A percentile compares a stretch with the other conserved stretches of the same genome.
These are phyloP conservation scores for Melanotaenia nigrans DNA, from an alignment of 2,797 vertebrate genomes.

Conservation along the genomic window DNA sequence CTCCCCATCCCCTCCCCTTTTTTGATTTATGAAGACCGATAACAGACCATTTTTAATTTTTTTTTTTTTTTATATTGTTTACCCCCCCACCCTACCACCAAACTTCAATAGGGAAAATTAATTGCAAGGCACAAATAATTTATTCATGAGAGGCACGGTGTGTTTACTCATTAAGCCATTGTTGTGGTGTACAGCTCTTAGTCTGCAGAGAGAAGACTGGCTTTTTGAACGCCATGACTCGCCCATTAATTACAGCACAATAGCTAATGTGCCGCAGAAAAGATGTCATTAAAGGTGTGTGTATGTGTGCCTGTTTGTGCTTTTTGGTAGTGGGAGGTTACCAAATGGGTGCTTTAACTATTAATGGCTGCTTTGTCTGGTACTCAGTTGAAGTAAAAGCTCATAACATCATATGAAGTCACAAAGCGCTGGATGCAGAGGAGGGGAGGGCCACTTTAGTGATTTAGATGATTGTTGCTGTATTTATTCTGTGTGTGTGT, in stretches of 20 bases:
- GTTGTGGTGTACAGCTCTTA: slow-evolving; percentile 71
- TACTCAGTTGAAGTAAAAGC: slow-evolving; percentile 42
- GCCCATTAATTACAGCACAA: slow-evolving; percentile 81
- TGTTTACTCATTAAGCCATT: slow-evolving; percentile 84
- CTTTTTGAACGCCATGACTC: slow-evolving; percentile 73
- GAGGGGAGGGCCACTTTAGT: background rate
- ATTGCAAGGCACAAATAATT: slow-evolving; percentile 78
- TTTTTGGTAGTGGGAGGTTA: slow-evolving; percentile 55
- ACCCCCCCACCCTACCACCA: background rate
- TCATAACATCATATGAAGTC: slow-evolving; percentile 27
- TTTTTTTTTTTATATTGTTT: background rate
- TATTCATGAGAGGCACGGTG: slow-evolving; percentile 77
- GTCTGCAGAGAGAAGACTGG: slow-evolving; percentile 75
- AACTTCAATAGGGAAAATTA: slow-evolving; percentile 75
- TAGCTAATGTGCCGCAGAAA: slow-evolving; percentile 78
- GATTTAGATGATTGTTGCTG: slow-evolving; percentile 19
- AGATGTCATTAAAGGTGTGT: slow-evolving; percentile 73
- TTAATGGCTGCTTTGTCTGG: slow-evolving; percentile 58
- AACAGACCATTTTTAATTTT: slow-evolving; percentile 35
- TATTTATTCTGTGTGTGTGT: background rate
- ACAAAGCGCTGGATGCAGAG: slow-evolving; percentile 10
- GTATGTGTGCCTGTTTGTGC: slow-evolving; percentile 25
- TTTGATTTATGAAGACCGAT: slow-evolving; percentile 73
- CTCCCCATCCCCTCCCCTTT: slow-evolving; percentile 9
- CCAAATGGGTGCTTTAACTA: slow-evolving; percentile 49